Base-by-base conservation (phyloP, 2,797 vertebrate genomes). In the Falco novaeseelandiae region DNA sequence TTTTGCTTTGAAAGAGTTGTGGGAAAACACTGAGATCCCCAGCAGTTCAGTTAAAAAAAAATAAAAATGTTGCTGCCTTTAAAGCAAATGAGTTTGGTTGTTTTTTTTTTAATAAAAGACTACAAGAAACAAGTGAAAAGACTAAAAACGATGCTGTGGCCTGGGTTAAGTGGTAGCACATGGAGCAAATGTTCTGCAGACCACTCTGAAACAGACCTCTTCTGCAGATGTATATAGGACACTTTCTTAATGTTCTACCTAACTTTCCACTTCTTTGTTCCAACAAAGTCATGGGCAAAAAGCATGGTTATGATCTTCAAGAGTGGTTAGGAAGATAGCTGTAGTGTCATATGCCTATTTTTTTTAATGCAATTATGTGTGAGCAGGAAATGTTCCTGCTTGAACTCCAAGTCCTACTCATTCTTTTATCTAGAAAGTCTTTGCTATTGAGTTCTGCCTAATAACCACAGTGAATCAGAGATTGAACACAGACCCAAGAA, bases 331-430 rank as follows among this genome's bases (percentile, higher is more conserved):
- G 25, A 81, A 77, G 57, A 52, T 2, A 81, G 19, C 11, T 79
- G 19, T 27, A 42, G 8, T 29, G 6, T 38, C 8, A 12, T 6
- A 13, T 6, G 10, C 34, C 34, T 73, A 2, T 6, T 18, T 44
- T 66, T 51, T 69, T 26, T 2, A n/a, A 61, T 11, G 10, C 16
- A 30, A 10, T 30, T 44, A 48, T 1, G 1, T 2, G 2, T 6
- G 36, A 87, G 12, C 29, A 58, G 23, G 42, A 71, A 83, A 54
- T 14, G 15, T 6, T 76, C 25, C 52, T 55, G 38, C 36, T 46
- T 42, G 70, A 80, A 51, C 49, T 59, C 7, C 4, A 15, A 49
- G 15, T n/a, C 30, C 40, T 22, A 9, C n/a, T 59, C 16, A 6
- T 58, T 62, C 12, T 87, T 81, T 26, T 8, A 16, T 17, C 58